A percentile compares a stretch with the other conserved stretches of the same genome.
Conservation (phyloP, 2,797 vertebrate species). For the Sternarchorhynchus goeldii region DNA sequence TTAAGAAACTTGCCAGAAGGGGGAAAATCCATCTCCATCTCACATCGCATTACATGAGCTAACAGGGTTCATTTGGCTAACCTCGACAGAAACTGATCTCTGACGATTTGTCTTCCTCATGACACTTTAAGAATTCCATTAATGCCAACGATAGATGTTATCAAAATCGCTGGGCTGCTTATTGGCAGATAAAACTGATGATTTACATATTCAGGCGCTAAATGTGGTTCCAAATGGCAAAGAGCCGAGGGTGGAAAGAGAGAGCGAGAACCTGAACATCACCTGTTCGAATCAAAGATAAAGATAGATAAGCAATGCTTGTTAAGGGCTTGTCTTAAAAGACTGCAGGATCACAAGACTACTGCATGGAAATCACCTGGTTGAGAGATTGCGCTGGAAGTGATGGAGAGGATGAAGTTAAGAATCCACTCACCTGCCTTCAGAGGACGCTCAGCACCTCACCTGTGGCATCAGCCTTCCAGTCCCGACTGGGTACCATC, state of each 20-base stretch:
- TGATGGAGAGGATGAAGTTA: conserved; percentile 1
- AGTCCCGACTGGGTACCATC: conserved; percentile 72
- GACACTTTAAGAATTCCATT: conserved; percentile 39
- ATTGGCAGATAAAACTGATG: conserved; percentile 41
- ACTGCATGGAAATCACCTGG: conserved; percentile 26
- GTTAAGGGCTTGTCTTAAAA: conserved; percentile 6
- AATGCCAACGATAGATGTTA: conserved; percentile 51
- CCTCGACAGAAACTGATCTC: conserved; percentile 53
- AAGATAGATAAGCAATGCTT: conserved; percentile 15
- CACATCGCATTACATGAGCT: conserved; percentile 41
- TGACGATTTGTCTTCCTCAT: conserved; percentile 40
- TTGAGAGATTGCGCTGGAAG: not conserved
- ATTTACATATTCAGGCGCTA: conserved; percentile 49
- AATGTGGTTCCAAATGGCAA: conserved; percentile 41
- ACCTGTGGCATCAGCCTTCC: conserved; percentile 71
- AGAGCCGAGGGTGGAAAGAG: conserved; percentile 22
- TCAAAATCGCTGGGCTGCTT: conserved; percentile 48
- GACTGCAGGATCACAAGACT: conserved; percentile 15
- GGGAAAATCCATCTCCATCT: conserved; percentile 50
- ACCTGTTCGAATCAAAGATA: conserved; percentile 32
- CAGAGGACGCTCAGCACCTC: conserved; percentile 72
- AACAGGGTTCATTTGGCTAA: conserved; percentile 54
- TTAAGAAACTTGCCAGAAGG: conserved; percentile 47
- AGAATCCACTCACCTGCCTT: conserved; percentile 73
- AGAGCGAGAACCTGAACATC: conserved; percentile 33